Conservation (phyloP, 2,113 vertebrate genomes). For the Microtus richardsoni region DNA sequence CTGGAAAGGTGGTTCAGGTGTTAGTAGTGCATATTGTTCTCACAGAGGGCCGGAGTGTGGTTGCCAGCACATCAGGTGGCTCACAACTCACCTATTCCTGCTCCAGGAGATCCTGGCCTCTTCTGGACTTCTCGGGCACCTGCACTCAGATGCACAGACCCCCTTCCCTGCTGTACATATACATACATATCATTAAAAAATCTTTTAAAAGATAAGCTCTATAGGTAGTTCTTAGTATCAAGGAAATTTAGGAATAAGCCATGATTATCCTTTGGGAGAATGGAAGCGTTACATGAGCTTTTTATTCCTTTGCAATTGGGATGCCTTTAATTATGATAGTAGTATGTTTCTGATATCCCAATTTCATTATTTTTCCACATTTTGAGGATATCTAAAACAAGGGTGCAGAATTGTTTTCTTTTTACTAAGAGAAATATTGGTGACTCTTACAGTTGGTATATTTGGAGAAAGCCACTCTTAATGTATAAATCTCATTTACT, state of each 20-base stretch:
- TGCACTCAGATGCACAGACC: background rate
- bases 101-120: background rate
- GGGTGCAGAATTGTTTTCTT: background rate
- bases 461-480: slow-evolving; percentile 41
- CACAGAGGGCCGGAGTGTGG: background rate
- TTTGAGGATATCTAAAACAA: slow-evolving; percentile 48
- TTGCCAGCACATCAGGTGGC: too few relatives aligned
- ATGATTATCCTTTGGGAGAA: background rate
- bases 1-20: background rate
- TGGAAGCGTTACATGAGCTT: slow-evolving; percentile 22
- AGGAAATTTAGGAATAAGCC: background rate
- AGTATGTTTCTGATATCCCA: slow-evolving; percentile 37
- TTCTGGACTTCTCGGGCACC: background rate
- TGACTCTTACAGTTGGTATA: background rate
- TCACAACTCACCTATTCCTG: background rate
- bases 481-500: slow-evolving; percentile 20
- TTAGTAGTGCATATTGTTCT: background rate
- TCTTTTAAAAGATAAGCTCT: background rate
- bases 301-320: slow-evolving; percentile 54
- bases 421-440: slow-evolving; percentile 37
- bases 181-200: background rate
- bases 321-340: slow-evolving; percentile 23
- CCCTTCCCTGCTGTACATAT: background rate
- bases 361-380: background rate
- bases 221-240: background rate